Percentiles rank a stretch among this genome's conserved stretches.
phyloP scores from a whole-genome alignment of 2,888 invertebrate genomes.

The Phyllotreta cruciferae region DNA sequence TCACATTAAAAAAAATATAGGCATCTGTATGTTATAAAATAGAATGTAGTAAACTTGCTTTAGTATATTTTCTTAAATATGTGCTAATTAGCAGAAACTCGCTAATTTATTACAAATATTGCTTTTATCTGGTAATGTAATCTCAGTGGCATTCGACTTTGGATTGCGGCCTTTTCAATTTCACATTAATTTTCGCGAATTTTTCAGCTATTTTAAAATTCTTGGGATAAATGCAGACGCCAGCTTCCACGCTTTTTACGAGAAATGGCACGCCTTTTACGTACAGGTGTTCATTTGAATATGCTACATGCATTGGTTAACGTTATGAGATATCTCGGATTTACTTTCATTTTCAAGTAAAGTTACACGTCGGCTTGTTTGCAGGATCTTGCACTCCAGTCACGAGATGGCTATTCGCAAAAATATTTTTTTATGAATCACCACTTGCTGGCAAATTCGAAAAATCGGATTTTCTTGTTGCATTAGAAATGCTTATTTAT shows the following conservation, averaged over 20 bases:
- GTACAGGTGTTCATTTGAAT: constrained; percentile 37
- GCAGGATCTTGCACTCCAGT: constrained; percentile 17
- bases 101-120: too few species aligned
- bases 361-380: constrained; percentile 19
- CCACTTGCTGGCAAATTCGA: neutral
- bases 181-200: too few species aligned
- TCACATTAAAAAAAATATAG: neutral
- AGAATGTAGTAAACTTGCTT: too few species aligned
- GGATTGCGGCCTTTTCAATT: too few species aligned
- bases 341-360: constrained; percentile 33
- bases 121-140: too few species aligned
- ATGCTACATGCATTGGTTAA: constrained; percentile 23
- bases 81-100: too few species aligned
- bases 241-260: constrained; percentile 31
- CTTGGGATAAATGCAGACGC: constrained; percentile 25
- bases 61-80: too few species aligned
- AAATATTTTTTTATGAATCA: constrained; percentile 8
- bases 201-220: too few species aligned
- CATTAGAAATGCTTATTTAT: too few species aligned
- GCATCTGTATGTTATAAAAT: too few species aligned
- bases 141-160: too few species aligned
- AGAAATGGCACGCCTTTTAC: constrained; percentile 31
- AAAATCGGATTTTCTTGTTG: too few species aligned
- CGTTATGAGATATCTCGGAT: constrained; percentile 28
- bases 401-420: constrained; percentile 18